Conservation (phyloP, 2,888 invertebrate species). For the Glaucopsyche alexis region DNA sequence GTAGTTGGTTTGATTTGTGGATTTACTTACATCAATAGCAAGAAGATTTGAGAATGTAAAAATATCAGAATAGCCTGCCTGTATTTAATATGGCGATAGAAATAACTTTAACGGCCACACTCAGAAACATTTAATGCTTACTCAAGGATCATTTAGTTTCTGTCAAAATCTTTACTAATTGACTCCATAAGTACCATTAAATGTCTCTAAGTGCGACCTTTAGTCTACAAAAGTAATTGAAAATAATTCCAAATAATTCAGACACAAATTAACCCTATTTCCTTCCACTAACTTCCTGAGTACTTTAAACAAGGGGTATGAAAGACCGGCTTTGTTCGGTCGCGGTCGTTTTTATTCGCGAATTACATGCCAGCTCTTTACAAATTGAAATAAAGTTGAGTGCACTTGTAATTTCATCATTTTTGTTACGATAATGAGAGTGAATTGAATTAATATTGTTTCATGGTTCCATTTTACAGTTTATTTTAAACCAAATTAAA, state of each 20-base stretch:
- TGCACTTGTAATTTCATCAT: conserved; percentile 5
- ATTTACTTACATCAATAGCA: too few species aligned
- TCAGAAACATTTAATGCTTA: too few species aligned
- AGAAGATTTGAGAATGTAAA: too few species aligned
- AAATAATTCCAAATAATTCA: not conserved
- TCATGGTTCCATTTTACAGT: not conserved
- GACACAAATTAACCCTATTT: conserved; percentile 2
- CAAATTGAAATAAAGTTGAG: not conserved
- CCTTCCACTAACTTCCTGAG: conserved; percentile 9
- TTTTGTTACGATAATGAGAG: conserved; percentile 1
- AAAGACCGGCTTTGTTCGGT: conserved; percentile 10
- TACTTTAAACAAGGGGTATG: conserved; percentile 3
- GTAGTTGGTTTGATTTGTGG: too few species aligned
- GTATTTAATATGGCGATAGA: too few species aligned
- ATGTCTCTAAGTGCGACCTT: too few species aligned
- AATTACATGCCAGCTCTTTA: conserved; percentile 8
- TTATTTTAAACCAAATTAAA: not conserved
- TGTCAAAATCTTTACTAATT: too few species aligned
- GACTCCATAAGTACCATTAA: too few species aligned
- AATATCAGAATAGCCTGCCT: too few species aligned
- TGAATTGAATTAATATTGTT: not conserved
- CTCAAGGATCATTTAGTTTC: too few species aligned
- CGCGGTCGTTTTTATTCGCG: not conserved
- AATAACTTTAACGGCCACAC: too few species aligned
- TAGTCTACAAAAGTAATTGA: too few species aligned